These are phyloP conservation scores for Halocaridina rubra DNA, from an alignment of 2,888 invertebrate genomes.

Conservation along the genomic window DNA sequence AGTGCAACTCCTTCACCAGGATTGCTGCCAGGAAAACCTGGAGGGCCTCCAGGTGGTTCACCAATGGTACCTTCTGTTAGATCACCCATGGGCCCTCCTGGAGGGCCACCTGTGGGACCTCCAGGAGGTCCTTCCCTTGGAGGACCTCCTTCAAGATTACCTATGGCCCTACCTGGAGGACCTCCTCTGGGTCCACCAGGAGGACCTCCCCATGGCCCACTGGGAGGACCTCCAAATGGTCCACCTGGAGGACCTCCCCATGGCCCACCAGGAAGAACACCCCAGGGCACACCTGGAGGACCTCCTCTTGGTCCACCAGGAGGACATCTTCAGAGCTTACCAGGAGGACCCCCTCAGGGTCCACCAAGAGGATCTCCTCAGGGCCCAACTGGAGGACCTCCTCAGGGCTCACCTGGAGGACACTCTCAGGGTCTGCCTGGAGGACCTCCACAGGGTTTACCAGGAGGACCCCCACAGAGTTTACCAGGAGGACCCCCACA, in stretches of 20 bases:
- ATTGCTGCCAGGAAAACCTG: not conserved
- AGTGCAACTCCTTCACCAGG: not conserved
- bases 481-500: not conserved
- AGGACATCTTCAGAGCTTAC: not conserved
- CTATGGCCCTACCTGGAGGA: not conserved
- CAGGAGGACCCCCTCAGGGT: slow-evolving; percentile 6
- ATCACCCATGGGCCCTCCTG: not conserved
- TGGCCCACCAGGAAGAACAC: slow-evolving; percentile 1
- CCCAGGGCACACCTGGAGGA: not conserved
- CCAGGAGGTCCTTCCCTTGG: not conserved
- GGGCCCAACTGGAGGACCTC: slow-evolving; percentile 2
- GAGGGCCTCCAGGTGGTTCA: not conserved
- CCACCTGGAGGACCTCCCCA: not conserved
- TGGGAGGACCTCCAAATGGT: not conserved
- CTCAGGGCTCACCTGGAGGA: not conserved
- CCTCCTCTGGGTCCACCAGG: not conserved
- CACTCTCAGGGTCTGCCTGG: not conserved
- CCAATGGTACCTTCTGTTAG: slow-evolving; percentile 3
- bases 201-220: slow-evolving; percentile 19
- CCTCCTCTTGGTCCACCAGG: slow-evolving; percentile 1
- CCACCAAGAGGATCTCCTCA: slow-evolving; percentile 12
- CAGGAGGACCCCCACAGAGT: not conserved
- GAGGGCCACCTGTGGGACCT: not conserved
- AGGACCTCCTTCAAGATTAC: not conserved
- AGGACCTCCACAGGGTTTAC: not conserved